Evolutionary conservation across 2,888 invertebrate species (phyloP), one percentile per base, ranked within the genome.

Genomic region (Dendrolimus pini): DNA sequence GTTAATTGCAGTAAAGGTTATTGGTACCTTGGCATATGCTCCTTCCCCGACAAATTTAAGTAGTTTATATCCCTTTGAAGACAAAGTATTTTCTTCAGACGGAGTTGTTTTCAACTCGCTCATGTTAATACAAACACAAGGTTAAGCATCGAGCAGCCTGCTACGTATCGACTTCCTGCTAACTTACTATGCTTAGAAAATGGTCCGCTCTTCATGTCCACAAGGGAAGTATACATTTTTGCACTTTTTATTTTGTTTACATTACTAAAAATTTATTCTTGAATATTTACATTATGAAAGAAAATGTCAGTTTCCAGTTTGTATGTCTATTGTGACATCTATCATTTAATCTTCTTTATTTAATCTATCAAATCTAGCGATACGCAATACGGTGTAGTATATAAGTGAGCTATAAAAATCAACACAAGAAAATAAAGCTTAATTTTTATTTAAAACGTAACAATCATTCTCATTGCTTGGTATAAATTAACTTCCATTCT

Each of bases 11-110:
- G 30, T 30, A 30, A 6, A 30, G 30, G 6, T 30, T 30, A 30
- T 30, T 30, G 30, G 6, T 30, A 95, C 96, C 90, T 94, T 95
- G n/a, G 95, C 95, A 71, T 95, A 96, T 13, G 95, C 94, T 58
- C 96, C 96, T 88, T 95, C 95, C 8, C 95, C 96, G 59, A 96
- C 75, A 75, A 93, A 93, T 78, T 92, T 93, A 9, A 92, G 59
- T 58, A 95, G 77, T 70, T 91, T 92, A 74, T 95, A 95, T 60
- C 95, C 94, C 76, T 89, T 91, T 41, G 82, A 68, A 67, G 80
- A 71, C 63, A 90, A 82, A 62, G 89, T 89, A 70, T 83, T 82
- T 77, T 89, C 89, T 80, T 90, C 91, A 59, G 90, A 91, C 78
- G 73, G 61, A 70, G 81, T 75, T 56, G 80, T 74, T 84, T 85